Evolutionary conservation across 2,797 vertebrate species (phyloP).

Genomic region (Schizothorax lantsangensis): DNA sequence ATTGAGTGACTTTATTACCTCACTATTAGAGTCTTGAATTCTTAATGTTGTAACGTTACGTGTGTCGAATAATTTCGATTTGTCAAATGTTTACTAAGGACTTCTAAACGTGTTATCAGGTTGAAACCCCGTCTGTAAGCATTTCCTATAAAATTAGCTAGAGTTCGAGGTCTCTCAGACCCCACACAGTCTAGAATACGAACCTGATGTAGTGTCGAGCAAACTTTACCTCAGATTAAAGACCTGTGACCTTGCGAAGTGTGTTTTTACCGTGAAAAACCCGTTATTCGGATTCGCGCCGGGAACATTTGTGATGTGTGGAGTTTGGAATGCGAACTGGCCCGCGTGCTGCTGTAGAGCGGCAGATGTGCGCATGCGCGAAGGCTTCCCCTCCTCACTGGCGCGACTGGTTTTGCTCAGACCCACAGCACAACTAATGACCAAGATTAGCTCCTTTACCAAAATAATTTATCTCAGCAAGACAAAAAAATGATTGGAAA

Average conservation of each 20-base stretch:
- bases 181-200: background rate
- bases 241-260: background rate
- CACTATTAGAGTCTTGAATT: too few relatives aligned
- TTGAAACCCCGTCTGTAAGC: background rate
- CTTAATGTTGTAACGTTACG: background rate
- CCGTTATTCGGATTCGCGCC: slow-evolving; percentile 43
- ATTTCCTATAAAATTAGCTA: background rate
- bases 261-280: background rate
- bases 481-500: slow-evolving; percentile 62
- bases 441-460: slow-evolving; percentile 54
- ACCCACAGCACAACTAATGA: slow-evolving; percentile 48
- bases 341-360: slow-evolving; percentile 63
- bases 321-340: slow-evolving; percentile 76
- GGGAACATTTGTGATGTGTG: slow-evolving; percentile 70
- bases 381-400: background rate
- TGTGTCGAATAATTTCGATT: background rate
- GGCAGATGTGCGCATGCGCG: slow-evolving; percentile 27
- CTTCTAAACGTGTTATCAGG: background rate
- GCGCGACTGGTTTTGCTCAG: slow-evolving; percentile 11
- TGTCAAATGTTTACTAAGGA: background rate
- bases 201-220: background rate
- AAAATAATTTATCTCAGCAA: slow-evolving; percentile 62
- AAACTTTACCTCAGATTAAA: background rate
- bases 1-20: background rate
- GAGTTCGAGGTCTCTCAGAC: background rate